Base-by-base conservation (phyloP, 2,888 invertebrate genomes). In the Limnephilus marmoratus region DNA sequence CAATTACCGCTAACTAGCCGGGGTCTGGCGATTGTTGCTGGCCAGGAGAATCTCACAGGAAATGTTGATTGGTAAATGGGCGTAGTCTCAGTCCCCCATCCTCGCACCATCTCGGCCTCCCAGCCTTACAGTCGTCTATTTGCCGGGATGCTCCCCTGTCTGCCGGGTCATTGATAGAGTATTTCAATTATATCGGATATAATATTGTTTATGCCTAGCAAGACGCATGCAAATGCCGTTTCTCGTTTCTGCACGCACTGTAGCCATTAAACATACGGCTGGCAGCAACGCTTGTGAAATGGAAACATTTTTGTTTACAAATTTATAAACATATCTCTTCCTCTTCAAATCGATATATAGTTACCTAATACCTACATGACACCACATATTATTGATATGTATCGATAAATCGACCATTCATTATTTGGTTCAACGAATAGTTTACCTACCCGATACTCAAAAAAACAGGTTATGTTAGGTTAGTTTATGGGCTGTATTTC, bases 1-100 rank as follows among this genome's bases (percentile, higher is more conserved):
- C 92, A 92, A 92, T 92, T 92, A 92, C 89, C n/a, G 49, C 87
- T 92, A 91, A 91, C 88, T 91, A 90, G 82, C 85, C 37, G 82
- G 86, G 68, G 90, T 81, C 37, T 86, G 34, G 86, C 86, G 90
- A 92, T 90, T 90, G 87, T 90, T 90, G 82, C 41, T 41, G 34
- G 37, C 80, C 37, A 34, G 88, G 34, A 34, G 82, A 31, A 34
- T 31, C 81, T 86, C 88, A 88, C 90, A 91, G 92, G 91, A 91
- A 92, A 91, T 83, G 91, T 87, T 92, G 92, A 92, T 92, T 92
- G 92, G 92, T 81, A 37, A 81, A 82, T 49, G 90, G 86, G 87
- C 81, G 68, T 53, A 31, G 49, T 7, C 87, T 53, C 86, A 53
- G 45, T n/a, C 37, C 41, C 29, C 82, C 34, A 31, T n/a, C 82